Conservation (phyloP, 1,140 invertebrate species). For the Neotoxoptera formosana region DNA sequence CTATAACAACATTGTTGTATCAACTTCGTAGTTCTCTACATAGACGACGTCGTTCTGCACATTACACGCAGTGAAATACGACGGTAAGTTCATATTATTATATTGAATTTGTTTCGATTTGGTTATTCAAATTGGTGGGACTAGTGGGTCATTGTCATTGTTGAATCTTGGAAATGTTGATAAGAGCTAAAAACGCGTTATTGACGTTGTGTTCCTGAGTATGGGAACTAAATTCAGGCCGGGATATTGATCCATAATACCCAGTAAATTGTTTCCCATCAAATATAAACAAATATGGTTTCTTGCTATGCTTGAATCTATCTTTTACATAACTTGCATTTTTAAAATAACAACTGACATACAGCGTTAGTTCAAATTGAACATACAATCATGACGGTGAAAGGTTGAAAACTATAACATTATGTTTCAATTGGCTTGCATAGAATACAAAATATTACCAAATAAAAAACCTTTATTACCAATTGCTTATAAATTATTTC, state of each 20-base stretch:
- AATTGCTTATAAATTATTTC: not conserved
- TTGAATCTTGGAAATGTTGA: not conserved
- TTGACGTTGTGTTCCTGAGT: not conserved
- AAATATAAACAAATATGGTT: not conserved
- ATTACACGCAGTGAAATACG: not conserved
- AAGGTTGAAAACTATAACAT: not conserved
- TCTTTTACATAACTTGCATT: not conserved
- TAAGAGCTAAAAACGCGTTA: too few species aligned
- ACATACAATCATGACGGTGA: not conserved
- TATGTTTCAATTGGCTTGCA: not conserved
- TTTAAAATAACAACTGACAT: not conserved
- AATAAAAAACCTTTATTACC: not conserved
- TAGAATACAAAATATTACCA: not conserved
- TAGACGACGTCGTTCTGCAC: not conserved
- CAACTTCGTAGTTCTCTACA: not conserved
- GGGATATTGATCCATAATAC: not conserved
- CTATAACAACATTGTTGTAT: not conserved
- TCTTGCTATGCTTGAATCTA: not conserved
- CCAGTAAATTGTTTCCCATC: not conserved
- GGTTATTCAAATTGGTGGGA: not conserved
- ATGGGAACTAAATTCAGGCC: not conserved
- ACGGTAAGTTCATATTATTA: constrained; percentile 1
- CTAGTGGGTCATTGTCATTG: not conserved
- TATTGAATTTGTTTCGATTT: not conserved
- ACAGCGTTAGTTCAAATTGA: not conserved